Evolutionary conservation across 2,113 vertebrate species (phyloP).

Genomic region (Myotis davidii): DNA sequence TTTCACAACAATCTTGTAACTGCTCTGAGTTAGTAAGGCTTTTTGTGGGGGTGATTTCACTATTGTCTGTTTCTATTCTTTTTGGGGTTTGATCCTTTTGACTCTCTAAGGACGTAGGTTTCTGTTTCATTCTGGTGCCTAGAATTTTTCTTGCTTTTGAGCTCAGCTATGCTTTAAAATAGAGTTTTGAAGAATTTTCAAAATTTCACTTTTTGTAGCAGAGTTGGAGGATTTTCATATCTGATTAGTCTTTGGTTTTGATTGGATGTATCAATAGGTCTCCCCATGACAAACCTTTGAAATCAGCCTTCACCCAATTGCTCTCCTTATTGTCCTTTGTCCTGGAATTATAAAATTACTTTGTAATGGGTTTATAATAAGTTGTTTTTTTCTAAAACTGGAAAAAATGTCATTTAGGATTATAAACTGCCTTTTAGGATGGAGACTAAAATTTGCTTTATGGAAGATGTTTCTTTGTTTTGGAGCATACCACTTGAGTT

Average conservation of each 20-base stretch:
- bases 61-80: not conserved
- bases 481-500: not conserved
- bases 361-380: not conserved
- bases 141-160: slow-evolving; percentile 42
- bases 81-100: not conserved
- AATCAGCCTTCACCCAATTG: not conserved
- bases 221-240: slow-evolving; percentile 4
- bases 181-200: slow-evolving; percentile 1
- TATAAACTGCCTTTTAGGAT: not conserved
- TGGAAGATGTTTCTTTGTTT: slow-evolving; percentile 21
- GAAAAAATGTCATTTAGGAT: slow-evolving; percentile 36
- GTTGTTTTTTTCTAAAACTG: slow-evolving; percentile 19
- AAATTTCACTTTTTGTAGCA: slow-evolving; percentile 19
- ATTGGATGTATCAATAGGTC: slow-evolving; percentile 5
- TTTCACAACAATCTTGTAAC: not conserved
- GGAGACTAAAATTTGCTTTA: slow-evolving; percentile 17
- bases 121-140: slow-evolving; percentile 23
- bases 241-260: slow-evolving; percentile 51
- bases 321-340: slow-evolving; percentile 9
- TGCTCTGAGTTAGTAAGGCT: not conserved
- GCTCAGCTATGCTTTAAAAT: slow-evolving; percentile 30
- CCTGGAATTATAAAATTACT: slow-evolving; percentile 39
- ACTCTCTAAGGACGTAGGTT: not conserved
- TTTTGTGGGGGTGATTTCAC: not conserved
- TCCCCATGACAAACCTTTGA: slow-evolving; percentile 25